Evolutionary conservation across 1,140 invertebrate genomes (phyloP).

Genomic region (Macrosteles quadrilineatus): DNA sequence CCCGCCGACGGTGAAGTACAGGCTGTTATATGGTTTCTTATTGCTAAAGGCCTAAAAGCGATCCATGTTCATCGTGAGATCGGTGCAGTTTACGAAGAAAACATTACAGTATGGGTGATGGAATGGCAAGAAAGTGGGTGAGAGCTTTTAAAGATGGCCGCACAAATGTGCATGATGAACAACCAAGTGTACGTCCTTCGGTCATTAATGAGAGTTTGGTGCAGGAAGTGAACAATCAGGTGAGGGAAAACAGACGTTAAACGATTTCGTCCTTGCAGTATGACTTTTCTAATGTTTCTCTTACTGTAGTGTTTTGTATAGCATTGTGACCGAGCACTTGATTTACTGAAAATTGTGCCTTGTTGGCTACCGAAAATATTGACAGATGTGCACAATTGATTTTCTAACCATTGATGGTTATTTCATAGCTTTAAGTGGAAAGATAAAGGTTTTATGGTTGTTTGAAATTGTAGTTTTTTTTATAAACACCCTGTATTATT

Average conservation of each 20-base stretch:
- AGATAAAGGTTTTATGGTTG: too few relatives aligned
- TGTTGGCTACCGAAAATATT: conserved; percentile 31
- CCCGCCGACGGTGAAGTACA: not conserved
- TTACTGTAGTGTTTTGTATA: not conserved
- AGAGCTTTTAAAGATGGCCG: too few relatives aligned
- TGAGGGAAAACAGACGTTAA: not conserved
- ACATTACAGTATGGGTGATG: not conserved
- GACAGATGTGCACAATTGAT: conserved; percentile 27
- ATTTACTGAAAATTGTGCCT: conserved; percentile 25
- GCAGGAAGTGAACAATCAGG: not conserved
- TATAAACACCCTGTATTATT: too few relatives aligned
- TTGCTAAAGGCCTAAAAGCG: not conserved
- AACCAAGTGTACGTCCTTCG: not conserved
- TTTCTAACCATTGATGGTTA: too few relatives aligned
- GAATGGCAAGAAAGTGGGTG: not conserved
- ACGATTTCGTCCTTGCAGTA: not conserved
- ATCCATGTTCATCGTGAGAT: not conserved
- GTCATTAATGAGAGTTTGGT: not conserved
- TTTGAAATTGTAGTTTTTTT: too few relatives aligned
- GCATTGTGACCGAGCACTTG: conserved; percentile 19
- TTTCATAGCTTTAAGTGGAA: too few relatives aligned
- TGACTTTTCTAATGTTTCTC: not conserved
- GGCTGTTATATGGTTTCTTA: not conserved
- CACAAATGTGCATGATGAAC: not conserved
- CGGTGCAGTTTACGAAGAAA: not conserved